Percentiles rank a stretch among this genome's conserved stretches.
These are phyloP conservation scores for Coregonus clupeaformis DNA, from an alignment of 2,113 vertebrate genomes.

Conservation along the genomic window DNA sequence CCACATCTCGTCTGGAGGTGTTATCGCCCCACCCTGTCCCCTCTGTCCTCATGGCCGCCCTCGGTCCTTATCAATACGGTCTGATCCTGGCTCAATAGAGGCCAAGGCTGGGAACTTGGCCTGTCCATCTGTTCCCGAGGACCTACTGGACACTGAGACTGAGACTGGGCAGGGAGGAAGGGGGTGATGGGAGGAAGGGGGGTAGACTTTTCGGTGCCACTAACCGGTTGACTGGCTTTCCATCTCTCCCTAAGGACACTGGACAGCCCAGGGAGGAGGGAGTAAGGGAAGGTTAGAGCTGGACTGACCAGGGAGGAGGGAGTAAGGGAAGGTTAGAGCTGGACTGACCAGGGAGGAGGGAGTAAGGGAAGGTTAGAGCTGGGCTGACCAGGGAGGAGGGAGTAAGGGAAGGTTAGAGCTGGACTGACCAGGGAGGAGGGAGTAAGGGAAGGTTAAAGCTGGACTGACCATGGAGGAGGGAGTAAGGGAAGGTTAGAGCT, in stretches of 20 bases:
- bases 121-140: slow-evolving; percentile 50
- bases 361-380: too few relatives aligned
- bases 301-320: too few relatives aligned
- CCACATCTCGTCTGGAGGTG: slow-evolving; percentile 9
- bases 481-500: too few relatives aligned
- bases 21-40: slow-evolving; percentile 5
- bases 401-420: too few relatives aligned
- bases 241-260: not conserved
- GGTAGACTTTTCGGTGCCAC: not conserved
- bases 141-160: slow-evolving; percentile 34
- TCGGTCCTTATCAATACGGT: slow-evolving; percentile 52
- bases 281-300: too few relatives aligned
- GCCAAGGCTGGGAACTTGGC: slow-evolving; percentile 64
- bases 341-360: too few relatives aligned
- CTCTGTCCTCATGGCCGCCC: not conserved
- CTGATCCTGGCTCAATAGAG: slow-evolving; percentile 64
- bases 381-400: too few relatives aligned
- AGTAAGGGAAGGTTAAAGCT: too few relatives aligned
- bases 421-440: too few relatives aligned
- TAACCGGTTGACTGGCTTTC: not conserved
- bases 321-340: too few relatives aligned
- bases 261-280: too few relatives aligned
- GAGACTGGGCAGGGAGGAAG: not conserved
- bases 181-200: not conserved
- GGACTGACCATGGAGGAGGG: too few relatives aligned